Evolutionary conservation across 2,113 vertebrate genomes (phyloP), one percentile per base, ranked within the genome.

Genomic region (Dinomys branickii): DNA sequence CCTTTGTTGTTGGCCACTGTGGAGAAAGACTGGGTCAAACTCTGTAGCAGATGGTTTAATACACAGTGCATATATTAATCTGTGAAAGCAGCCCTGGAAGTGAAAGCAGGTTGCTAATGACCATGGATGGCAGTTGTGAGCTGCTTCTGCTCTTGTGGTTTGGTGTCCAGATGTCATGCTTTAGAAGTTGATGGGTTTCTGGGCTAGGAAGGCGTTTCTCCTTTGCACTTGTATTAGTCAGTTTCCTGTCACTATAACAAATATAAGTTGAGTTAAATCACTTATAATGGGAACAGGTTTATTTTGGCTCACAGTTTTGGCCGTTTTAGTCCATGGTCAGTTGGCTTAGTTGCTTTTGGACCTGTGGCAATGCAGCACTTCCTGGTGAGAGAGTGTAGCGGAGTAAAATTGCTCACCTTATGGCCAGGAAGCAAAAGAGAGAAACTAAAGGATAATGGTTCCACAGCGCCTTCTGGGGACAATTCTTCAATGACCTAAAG

Each of bases 131-230:
- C 69, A 17, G 26, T 85, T 78, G 65, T 6, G 47, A 95, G 81
- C 52, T 44, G 81, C 58, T 90, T 59, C 71, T 38, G 47, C 77
- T 91, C 86, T 78, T 82, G 58, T 47, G 85, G 71, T 78, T 52
- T 92, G 67, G 61, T 93, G 52, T 95, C 96, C 95, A 58, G 75
- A 96, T 93, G 90, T 88, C 93, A 54, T 90, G 94, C 94, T 97
- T 95, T 52, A 65, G 87, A 73, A 92, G 65, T 35, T 56, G 93
- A 95, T 94, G 93, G 78, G 71, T 85, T 95, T 96, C 82, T 93
- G 61, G 54, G 63, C 38, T 92, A 93, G 94, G 85, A 95, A 90
- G 89, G n/a, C 63, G 61, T 95, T 35, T 44, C 50, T 54, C 52
- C 54, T 50, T 86, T 86, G 73, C 24, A 47, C 65, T 85, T 67